Evolutionary conservation across 2,888 invertebrate genomes (phyloP), one percentile per base, ranked within the genome.

Genomic region (Drosophila flavopinicola): DNA sequence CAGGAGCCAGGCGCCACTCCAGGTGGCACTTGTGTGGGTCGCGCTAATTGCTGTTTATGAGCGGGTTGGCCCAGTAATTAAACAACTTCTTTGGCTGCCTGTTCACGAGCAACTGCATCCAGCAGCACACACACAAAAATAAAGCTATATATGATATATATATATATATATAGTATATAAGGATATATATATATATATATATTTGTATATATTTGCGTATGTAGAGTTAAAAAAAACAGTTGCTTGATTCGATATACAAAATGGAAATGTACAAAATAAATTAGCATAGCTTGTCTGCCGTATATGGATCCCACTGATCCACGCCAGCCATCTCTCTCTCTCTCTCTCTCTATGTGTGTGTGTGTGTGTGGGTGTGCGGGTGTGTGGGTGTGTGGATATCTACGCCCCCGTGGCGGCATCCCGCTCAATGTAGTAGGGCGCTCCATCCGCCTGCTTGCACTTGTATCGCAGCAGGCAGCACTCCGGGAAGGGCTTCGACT

Each of bases 391-490:
- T 35, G 13, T 11, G 2, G 20, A 20, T 20, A 20, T 10, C 47
- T 71, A 71, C 48, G 53, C 54, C 5, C 45, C 47, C 29, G 61
- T 58, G 1, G 76, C 64, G 1, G 80, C 63, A 51, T 90, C 82
- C 25, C 67, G 73, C 23, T 89, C 90, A 38, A 90, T 85, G 33
- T 74, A 89, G 29, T 76, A 90, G 11, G 90, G 78, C 9, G 78
- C 75, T 24, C 85, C 89, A 39, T 85, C 85, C 3, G 74, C 41
- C 20, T 86, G 58, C 52, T 88, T 89, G 72, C 90, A 90, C 48
- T 90, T 90, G 70, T 90, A 90, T 25, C 78, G 73, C 15, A 90
- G 67, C 29, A 87, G 86, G 57, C 90, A 90, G 66, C 90, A 90
- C 10, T 87, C 85, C 6, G 90, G 90, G 53, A 88, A 90, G 15